These are phyloP conservation scores for Epicampocera succincta DNA, from an alignment of 2,888 invertebrate species.

Conservation along the genomic window DNA sequence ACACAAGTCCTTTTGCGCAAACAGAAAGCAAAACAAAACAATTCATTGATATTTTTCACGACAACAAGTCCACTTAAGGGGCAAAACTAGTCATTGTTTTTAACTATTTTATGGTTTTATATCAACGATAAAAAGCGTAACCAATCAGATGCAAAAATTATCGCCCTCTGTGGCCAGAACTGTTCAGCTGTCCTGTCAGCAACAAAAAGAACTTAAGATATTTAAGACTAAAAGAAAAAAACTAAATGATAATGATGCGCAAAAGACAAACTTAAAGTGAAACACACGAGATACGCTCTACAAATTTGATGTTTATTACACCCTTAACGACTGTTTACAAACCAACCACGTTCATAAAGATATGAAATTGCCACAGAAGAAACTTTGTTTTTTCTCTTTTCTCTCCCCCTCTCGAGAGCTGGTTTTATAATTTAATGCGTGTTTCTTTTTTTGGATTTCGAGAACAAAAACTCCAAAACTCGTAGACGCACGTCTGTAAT, in stretches of 20 bases:
- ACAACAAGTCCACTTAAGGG: background rate
- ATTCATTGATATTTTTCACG: slow-evolving; percentile 8
- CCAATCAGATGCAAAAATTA: slow-evolving; percentile 63
- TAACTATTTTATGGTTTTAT: slow-evolving; percentile 41
- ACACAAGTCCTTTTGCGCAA: no score
- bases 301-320: slow-evolving; percentile 80
- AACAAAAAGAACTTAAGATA: background rate
- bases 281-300: slow-evolving; percentile 60
- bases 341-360: slow-evolving; percentile 75
- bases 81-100: slow-evolving; percentile 27
- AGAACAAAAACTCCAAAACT: background rate
- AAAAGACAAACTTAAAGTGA: background rate
- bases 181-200: background rate
- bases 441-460: no score
- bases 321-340: slow-evolving; percentile 79
- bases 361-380: slow-evolving; percentile 22
- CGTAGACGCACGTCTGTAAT: slow-evolving; percentile 48
- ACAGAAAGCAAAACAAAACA: background rate
- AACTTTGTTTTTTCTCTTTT: slow-evolving; percentile 21
- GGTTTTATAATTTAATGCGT: no score
- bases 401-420: background rate
- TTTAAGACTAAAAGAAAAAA: slow-evolving; percentile 32
- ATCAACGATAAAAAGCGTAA: slow-evolving; percentile 35
- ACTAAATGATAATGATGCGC: slow-evolving; percentile 7
- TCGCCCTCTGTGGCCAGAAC: slow-evolving; percentile 30